Base-by-base conservation (phyloP, 2,113 vertebrate species). In the Daboia siamensis region DNA sequence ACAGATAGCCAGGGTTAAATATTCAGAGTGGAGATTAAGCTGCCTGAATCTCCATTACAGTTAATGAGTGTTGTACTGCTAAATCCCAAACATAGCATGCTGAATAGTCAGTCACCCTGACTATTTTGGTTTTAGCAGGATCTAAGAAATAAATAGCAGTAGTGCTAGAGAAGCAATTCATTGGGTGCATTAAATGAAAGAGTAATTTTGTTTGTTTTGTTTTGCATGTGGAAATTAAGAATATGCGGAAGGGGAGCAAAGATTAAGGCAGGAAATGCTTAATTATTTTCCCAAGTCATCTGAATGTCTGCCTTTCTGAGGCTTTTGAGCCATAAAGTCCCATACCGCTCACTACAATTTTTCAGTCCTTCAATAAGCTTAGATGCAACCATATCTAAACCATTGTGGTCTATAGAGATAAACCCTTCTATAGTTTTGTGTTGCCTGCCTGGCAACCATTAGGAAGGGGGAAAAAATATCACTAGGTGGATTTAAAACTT, bases 11-110 rank as follows among this genome's bases (percentile, higher is more conserved):
- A 89, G 93, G 94, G 94, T 95, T 95, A 96, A 96, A 95, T 94
- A 94, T 96, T 95, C 91, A 89, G 92, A 91, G 84, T 94, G 93
- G 90, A 11, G 86, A 94, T 96, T 94, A 91, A 92, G 87, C 91
- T 92, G 52, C 15, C 1, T 91, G 94, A 91, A 93, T 96, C 91
- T n/a, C 92, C 90, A 92, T 93, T 92, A 92, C 95, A 89, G 93
- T 96, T 96, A 95, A 95, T 95, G 91, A 93, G 94, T 95, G 46
- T 92, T 94, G 91, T 91, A 90, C 46, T 89, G 92, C 55, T 0
- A 44, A 80, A 94, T 96, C 94, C 87, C 84, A 90, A 0, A 0
- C 0, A 0, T 94, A 90, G 80, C 88, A 88, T 61, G 6, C 56
- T 48, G 89, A 90, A 86, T 6, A 92, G 94, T 87, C 95, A 95